phyloP scores from a whole-genome alignment of 2,797 vertebrate genomes.

The Semaprochilodus insignis region DNA sequence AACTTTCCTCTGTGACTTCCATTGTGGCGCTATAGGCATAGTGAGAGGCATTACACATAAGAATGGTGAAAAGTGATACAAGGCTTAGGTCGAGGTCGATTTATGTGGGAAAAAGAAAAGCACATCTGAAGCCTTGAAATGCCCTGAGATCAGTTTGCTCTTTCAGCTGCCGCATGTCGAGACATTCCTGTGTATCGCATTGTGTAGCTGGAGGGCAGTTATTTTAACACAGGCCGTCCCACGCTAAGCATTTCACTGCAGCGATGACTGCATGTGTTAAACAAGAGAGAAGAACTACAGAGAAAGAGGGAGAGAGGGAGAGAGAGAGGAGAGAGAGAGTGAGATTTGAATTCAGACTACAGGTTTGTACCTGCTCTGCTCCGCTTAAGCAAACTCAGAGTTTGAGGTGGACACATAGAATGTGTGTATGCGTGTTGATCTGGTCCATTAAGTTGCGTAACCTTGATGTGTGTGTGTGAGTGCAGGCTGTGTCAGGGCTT shows the following conservation, averaged over 20 bases:
- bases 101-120: conserved; percentile 4
- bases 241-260: conserved; percentile 22
- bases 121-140: conserved; percentile 2
- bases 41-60: not conserved
- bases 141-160: not conserved
- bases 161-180: conserved; percentile 33
- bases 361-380: conserved; percentile 42
- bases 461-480: conserved; percentile 26
- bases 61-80: not conserved
- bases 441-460: conserved; percentile 37
- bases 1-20: not conserved
- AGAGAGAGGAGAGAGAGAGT: conserved; percentile 1
- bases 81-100: not conserved
- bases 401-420: conserved; percentile 64
- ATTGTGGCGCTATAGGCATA: not conserved
- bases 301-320: not conserved
- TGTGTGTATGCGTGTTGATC: conserved; percentile 58
- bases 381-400: conserved; percentile 58
- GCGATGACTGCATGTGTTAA: not conserved
- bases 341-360: conserved; percentile 3
- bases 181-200: conserved; percentile 37
- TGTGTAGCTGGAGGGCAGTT: conserved; percentile 43
- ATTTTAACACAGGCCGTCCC: conserved; percentile 47
- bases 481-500: conserved; percentile 76
- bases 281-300: not conserved